These are phyloP conservation scores for Cladopsammia gracilis DNA, from an alignment of 64 coral and sea anemone species.

Conservation along the genomic window DNA sequence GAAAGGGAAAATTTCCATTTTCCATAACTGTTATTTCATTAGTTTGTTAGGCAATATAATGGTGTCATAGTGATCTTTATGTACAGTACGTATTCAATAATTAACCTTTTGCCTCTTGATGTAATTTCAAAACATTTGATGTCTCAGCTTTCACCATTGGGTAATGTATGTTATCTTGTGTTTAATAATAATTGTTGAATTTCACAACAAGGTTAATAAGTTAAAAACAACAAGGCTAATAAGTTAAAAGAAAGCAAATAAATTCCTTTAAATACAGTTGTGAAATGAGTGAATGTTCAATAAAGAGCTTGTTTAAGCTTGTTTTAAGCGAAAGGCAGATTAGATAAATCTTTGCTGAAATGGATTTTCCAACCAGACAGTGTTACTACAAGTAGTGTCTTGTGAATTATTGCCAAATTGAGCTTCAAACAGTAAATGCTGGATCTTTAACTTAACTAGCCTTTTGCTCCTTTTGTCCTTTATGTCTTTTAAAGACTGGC, in stretches of 20 bases:
- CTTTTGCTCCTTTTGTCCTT: constrained; percentile 67
- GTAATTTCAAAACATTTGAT: neutral
- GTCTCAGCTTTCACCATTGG: no score
- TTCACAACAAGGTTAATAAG: no score
- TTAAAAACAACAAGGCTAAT: no score
- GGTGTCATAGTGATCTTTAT: neutral
- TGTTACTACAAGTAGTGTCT: neutral
- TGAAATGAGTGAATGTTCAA: neutral
- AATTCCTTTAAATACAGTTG: neutral
- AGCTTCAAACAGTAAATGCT: constrained; percentile 68
- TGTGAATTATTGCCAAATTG: constrained; percentile 36
- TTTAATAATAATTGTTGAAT: no score
- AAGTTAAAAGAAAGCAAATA: neutral
- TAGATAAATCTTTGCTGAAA: neutral
- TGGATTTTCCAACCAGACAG: neutral
- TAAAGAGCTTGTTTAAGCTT: neutral
- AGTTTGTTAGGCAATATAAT: neutral
- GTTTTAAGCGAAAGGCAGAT: neutral
- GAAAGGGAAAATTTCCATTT: neutral
- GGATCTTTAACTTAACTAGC: constrained; percentile 73
- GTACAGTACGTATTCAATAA: neutral
- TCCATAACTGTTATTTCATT: neutral
- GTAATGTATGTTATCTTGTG: no score
- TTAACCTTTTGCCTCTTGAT: neutral
- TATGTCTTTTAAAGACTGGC: constrained; percentile 53